phyloP scores from a whole-genome alignment of 2,888 invertebrate species.

The Spodoptera littoralis region DNA sequence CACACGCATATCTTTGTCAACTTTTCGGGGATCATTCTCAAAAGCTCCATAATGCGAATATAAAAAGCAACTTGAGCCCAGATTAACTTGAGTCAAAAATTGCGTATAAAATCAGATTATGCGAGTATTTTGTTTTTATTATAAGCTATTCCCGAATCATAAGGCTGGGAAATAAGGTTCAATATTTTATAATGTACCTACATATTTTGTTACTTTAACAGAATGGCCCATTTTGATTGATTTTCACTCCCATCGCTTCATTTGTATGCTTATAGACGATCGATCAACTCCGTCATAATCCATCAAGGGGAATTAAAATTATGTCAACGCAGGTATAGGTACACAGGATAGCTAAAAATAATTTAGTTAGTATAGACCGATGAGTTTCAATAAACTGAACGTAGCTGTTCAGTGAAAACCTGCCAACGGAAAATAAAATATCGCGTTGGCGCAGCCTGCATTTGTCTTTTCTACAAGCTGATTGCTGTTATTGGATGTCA shows the following conservation, averaged over 20 bases:
- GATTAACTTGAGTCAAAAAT: slow-evolving; percentile 21
- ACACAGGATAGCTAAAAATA: slow-evolving; percentile 2
- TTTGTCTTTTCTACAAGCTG: too few species aligned
- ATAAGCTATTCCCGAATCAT: slow-evolving; percentile 36
- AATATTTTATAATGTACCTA: slow-evolving; percentile 35
- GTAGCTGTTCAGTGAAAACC: too few species aligned
- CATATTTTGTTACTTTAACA: slow-evolving; percentile 28
- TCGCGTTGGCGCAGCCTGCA: too few species aligned
- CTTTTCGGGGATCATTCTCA: slow-evolving; percentile 14
- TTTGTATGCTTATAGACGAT: slow-evolving; percentile 21
- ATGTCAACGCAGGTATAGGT: slow-evolving; percentile 4
- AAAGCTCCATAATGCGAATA: slow-evolving; percentile 19
- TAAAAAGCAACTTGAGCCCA: slow-evolving; percentile 25
- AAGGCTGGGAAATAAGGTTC: slow-evolving; percentile 26
- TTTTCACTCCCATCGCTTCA: slow-evolving; percentile 18
- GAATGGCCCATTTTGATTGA: slow-evolving; percentile 15
- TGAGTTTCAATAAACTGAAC: too few species aligned
- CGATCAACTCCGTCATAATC: slow-evolving; percentile 38
- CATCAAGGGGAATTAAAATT: slow-evolving; percentile 34
- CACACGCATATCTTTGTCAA: slow-evolving; percentile 5
- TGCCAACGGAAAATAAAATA: too few species aligned
- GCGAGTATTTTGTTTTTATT: slow-evolving; percentile 42
- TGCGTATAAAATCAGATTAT: slow-evolving; percentile 36
- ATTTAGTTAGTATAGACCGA: slow-evolving; percentile 1
- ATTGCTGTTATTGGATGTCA: too few species aligned